These are phyloP conservation scores for Prunella fulvescens DNA, from an alignment of 2,113 vertebrate species.

Conservation along the genomic window DNA sequence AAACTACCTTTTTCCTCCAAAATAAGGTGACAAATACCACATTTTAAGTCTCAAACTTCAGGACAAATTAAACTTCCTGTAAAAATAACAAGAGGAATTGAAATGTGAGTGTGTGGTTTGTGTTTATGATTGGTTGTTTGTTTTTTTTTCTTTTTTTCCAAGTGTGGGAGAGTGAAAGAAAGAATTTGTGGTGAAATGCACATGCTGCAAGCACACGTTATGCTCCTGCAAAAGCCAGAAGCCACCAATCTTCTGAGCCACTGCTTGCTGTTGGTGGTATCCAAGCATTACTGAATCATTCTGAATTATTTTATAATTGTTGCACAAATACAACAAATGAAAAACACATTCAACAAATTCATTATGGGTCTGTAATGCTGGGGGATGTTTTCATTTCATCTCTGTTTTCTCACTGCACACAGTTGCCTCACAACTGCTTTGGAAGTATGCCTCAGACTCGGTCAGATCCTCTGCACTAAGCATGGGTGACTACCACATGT, in stretches of 20 bases:
- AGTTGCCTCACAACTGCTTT: background rate
- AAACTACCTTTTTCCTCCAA: background rate
- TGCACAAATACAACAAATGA: background rate
- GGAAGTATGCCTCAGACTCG: background rate
- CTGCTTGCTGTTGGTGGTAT: background rate
- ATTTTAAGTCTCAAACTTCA: background rate
- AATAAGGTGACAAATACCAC: background rate
- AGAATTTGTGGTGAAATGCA: background rate
- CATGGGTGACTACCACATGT: background rate
- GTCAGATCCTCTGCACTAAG: background rate
- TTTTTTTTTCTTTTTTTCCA: background rate
- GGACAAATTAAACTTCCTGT: background rate
- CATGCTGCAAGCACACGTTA: background rate
- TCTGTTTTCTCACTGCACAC: background rate
- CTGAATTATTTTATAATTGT: background rate
- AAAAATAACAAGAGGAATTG: background rate
- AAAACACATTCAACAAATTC: background rate
- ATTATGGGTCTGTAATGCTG: background rate
- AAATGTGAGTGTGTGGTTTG: background rate
- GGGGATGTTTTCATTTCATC: fast-evolving
- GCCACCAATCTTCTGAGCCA: background rate
- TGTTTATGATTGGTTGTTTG: background rate
- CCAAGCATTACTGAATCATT: background rate
- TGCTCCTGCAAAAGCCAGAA: background rate
- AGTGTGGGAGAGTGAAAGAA: background rate